phyloP scores from a whole-genome alignment of 2,797 vertebrate species.

The Cuniculus paca region DNA sequence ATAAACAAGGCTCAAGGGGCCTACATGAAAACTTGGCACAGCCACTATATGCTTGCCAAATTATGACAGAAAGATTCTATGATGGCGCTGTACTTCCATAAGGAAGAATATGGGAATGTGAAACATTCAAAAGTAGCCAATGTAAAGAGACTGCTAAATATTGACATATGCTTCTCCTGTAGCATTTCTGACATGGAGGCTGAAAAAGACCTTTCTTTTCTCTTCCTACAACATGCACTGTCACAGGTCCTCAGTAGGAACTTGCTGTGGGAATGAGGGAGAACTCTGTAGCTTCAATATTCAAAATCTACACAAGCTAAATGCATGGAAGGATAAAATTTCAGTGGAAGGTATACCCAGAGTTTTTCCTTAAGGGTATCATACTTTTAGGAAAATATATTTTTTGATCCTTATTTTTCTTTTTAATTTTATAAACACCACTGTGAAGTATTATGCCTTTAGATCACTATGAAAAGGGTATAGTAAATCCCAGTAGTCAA shows the following conservation, averaged over 20 bases:
- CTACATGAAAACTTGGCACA: conserved; percentile 74
- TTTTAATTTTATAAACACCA: conserved; percentile 40
- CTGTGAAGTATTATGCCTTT: background rate
- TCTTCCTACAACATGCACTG: background rate
- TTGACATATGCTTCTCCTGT: rapidly evolving
- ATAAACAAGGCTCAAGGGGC: conserved; percentile 78
- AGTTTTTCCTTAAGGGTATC: conserved; percentile 11
- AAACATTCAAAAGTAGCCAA: background rate
- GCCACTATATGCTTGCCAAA: conserved; percentile 52
- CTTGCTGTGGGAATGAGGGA: background rate
- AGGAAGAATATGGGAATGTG: background rate
- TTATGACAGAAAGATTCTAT: conserved; percentile 33
- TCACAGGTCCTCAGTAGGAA: background rate
- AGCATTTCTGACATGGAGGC: background rate
- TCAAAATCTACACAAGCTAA: background rate
- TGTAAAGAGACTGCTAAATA: background rate
- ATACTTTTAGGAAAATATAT: conserved; percentile 40
- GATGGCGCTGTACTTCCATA: conserved; percentile 4
- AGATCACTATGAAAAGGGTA: conserved; percentile 20
- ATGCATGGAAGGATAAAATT: background rate
- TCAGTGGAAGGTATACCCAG: background rate
- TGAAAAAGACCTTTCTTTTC: background rate
- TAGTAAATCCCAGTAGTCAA: background rate
- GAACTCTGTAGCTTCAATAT: background rate
- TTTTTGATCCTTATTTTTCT: background rate